These are phyloP conservation scores for Heliornis fulica DNA, from an alignment of 2,113 vertebrate species.

Conservation along the genomic window DNA sequence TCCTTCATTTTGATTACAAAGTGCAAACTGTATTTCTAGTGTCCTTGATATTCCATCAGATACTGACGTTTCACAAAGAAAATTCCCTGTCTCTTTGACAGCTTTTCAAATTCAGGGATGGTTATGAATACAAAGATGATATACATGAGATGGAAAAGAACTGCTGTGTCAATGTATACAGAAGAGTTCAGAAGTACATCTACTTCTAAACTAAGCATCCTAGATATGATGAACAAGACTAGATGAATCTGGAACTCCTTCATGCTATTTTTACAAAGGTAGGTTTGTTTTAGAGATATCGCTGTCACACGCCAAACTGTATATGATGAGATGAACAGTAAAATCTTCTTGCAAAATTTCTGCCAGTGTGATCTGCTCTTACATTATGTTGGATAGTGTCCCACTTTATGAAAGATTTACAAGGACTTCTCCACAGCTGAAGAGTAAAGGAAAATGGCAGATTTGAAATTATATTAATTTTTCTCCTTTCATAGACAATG, in stretches of 20 bases:
- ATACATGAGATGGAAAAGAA: not conserved
- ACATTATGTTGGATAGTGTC: not conserved
- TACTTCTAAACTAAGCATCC: not conserved
- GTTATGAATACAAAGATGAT: not conserved
- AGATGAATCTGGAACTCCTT: not conserved
- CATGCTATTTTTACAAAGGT: not conserved
- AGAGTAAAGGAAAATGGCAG: not conserved
- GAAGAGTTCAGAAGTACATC: not conserved
- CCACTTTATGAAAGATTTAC: not conserved
- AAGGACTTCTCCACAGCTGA: not conserved
- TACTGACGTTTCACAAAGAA: not conserved
- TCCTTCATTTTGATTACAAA: not conserved
- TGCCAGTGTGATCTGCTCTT: not conserved
- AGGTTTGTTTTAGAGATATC: not conserved
- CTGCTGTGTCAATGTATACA: not conserved
- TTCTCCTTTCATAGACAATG: not conserved
- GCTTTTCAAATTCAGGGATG: not conserved
- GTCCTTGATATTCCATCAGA: not conserved
- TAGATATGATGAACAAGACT: not conserved
- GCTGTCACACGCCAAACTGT: not conserved
- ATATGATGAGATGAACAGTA: not conserved
- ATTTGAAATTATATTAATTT: not conserved
- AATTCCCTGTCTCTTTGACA: not conserved
- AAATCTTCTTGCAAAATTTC: not conserved
- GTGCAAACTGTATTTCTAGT: not conserved